Conservation (phyloP, 2,888 invertebrate species). For the Gastracanthus pulcherrimus region DNA sequence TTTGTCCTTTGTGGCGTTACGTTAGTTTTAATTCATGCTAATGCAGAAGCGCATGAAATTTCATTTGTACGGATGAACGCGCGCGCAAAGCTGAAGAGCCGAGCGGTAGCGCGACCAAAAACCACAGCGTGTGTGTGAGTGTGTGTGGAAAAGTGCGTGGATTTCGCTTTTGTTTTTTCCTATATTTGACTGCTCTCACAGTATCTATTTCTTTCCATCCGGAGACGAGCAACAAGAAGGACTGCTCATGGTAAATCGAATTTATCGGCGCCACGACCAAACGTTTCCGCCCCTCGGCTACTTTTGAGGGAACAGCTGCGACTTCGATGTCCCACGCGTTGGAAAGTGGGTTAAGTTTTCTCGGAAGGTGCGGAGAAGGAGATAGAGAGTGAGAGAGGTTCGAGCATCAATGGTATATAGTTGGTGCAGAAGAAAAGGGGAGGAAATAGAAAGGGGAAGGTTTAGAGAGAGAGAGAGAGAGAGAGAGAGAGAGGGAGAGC, state of each 20-base stretch:
- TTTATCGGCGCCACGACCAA: background rate
- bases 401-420: background rate
- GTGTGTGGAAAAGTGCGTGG: no score
- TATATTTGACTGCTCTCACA: no score
- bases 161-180: no score
- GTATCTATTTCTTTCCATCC: background rate
- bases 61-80: conserved; percentile 29
- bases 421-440: no score
- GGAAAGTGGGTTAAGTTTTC: background rate
- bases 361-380: background rate
- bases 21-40: conserved; percentile 51
- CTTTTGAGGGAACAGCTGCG: conserved; percentile 6
- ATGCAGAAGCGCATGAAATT: conserved; percentile 52
- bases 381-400: background rate
- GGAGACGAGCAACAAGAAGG: background rate
- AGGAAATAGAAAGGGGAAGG: background rate
- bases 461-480: background rate
- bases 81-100: no score
- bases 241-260: background rate
- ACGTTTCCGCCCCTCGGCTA: background rate
- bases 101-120: no score
- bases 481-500: no score
- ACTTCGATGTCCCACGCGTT: background rate
- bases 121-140: no score
- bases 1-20: conserved; percentile 51